Percentiles rank a stretch among this genome's conserved stretches.
phyloP scores from a whole-genome alignment of 2,113 vertebrate genomes.

The Ia io region DNA sequence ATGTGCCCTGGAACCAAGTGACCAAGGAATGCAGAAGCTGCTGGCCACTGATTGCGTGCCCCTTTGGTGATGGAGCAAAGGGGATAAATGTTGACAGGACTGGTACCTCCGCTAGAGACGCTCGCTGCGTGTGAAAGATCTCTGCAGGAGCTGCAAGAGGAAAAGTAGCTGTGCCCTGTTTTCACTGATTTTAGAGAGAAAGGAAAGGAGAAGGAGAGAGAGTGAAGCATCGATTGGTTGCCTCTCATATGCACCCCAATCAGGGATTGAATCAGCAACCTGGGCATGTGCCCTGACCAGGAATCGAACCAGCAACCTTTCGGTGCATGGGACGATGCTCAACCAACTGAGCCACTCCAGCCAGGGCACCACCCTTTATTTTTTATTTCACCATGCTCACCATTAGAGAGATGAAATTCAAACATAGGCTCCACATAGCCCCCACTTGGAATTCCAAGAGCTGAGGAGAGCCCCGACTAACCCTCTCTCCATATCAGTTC shows the following conservation, averaged over 20 bases:
- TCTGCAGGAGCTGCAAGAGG: background rate
- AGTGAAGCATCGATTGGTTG: background rate
- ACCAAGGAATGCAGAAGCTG: background rate
- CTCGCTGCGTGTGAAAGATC: too few relatives aligned
- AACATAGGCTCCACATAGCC: too few relatives aligned
- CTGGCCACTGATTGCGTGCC: background rate
- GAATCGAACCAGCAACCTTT: background rate
- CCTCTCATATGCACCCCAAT: background rate
- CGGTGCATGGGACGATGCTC: background rate
- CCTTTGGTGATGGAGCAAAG: background rate
- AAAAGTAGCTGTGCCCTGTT: background rate
- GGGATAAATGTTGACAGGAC: background rate
- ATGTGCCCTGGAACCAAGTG: background rate
- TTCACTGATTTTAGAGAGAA: background rate
- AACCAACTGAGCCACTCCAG: background rate
- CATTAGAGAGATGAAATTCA: background rate
- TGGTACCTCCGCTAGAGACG: background rate
- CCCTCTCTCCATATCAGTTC: background rate
- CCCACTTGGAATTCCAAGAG: background rate
- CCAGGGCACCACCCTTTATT: background rate
- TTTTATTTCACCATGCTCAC: background rate
- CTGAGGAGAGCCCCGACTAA: background rate
- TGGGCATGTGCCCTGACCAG: background rate
- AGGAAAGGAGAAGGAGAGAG: background rate
- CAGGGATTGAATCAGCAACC: background rate